These are phyloP conservation scores for Ephialtes manifestator DNA, from an alignment of 2,888 invertebrate genomes.

Conservation along the genomic window DNA sequence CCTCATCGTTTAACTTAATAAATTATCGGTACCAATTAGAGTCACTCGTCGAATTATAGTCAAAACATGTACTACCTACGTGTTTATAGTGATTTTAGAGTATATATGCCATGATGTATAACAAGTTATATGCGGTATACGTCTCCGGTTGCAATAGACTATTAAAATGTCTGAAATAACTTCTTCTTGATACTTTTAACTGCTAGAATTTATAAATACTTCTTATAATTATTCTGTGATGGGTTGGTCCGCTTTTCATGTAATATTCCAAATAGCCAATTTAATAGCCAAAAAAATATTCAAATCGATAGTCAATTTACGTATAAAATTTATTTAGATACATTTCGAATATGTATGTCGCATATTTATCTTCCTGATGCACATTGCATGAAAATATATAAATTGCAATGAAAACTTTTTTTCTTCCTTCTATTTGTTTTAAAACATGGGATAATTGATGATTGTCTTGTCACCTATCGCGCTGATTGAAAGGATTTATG, in stretches of 20 bases:
- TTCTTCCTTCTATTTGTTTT: background rate
- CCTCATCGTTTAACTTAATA: slow-evolving; percentile 49
- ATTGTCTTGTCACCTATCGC: background rate
- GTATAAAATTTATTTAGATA: background rate
- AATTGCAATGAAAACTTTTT: background rate
- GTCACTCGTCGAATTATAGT: slow-evolving; percentile 55
- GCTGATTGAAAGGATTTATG: slow-evolving; percentile 17
- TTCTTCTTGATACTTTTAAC: background rate
- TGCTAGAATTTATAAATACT: background rate
- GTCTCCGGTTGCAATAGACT: background rate
- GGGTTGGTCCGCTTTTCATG: background rate
- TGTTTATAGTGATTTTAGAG: background rate
- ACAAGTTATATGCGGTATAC: background rate
- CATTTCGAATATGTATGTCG: too few relatives aligned
- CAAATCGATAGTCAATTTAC: background rate
- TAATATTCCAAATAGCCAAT: too few relatives aligned
- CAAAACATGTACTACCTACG: slow-evolving; percentile 19
- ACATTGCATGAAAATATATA: background rate
- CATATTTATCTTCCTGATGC: background rate
- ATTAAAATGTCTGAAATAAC: background rate
- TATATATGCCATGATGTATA: slow-evolving; percentile 1
- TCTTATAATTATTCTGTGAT: background rate
- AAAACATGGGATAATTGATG: background rate
- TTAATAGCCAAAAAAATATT: too few relatives aligned
- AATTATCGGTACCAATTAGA: slow-evolving; percentile 59